A percentile compares a stretch with the other conserved stretches of the same genome.
Evolutionary conservation across 2,797 vertebrate genomes (phyloP).

Genomic region (Lepilemur ruficaudatus): DNA sequence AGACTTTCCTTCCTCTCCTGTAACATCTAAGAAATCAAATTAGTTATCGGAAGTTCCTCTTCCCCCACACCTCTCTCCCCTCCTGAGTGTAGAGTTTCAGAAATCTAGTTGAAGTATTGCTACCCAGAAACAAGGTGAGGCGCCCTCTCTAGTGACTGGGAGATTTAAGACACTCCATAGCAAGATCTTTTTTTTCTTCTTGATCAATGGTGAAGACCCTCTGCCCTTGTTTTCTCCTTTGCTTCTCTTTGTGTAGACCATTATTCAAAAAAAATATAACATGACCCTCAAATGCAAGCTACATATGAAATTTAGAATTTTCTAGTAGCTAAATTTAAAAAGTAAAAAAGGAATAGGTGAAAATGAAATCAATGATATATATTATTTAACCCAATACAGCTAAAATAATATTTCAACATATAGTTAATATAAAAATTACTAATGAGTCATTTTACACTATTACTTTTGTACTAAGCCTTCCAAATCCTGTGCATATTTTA

Average conservation of each 20-base stretch:
- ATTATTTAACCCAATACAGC: background rate
- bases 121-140: background rate
- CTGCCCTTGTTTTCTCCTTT: background rate
- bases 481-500: background rate
- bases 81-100: background rate
- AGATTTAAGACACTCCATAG: background rate
- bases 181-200: background rate
- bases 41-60: background rate
- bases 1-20: background rate
- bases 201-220: background rate
- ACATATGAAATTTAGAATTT: background rate
- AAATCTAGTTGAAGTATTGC: background rate
- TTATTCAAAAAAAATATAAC: background rate
- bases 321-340: background rate
- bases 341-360: background rate
- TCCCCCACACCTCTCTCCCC: no score
- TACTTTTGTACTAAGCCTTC: background rate
- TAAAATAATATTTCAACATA: background rate
- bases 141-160: background rate
- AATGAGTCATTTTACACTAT: constrained; percentile 7
- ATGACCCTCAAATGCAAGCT: background rate
- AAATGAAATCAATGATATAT: background rate
- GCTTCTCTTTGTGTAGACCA: background rate
- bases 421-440: background rate
- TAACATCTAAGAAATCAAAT: background rate